Evolutionary conservation across 2,888 invertebrate genomes (phyloP).

Genomic region (Sphinx pinastri): DNA sequence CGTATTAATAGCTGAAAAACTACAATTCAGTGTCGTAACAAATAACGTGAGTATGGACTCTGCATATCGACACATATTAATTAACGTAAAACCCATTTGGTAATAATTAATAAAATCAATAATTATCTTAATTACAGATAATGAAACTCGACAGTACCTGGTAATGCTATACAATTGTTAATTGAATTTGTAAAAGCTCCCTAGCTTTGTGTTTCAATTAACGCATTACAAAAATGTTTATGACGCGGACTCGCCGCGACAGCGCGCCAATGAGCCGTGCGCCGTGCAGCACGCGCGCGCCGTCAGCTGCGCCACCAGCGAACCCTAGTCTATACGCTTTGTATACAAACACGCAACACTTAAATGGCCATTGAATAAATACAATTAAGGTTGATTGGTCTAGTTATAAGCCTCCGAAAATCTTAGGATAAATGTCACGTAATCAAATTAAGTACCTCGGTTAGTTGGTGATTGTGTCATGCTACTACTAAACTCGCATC

Average conservation of each 20-base stretch:
- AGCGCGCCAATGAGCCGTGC: background rate
- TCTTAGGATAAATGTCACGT: too few relatives aligned
- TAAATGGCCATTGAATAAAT: too few relatives aligned
- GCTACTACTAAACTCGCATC: background rate
- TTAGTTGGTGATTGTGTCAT: background rate
- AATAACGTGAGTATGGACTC: background rate
- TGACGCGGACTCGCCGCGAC: background rate
- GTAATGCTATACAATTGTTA: conserved; percentile 3
- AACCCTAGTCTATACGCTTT: too few relatives aligned
- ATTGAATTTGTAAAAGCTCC: conserved; percentile 6
- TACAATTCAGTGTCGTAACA: background rate
- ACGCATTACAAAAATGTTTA: background rate
- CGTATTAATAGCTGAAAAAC: too few relatives aligned
- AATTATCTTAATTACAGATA: conserved; percentile 12
- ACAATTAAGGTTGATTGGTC: too few relatives aligned
- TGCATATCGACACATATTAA: background rate
- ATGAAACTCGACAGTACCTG: conserved; percentile 1
- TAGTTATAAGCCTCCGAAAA: too few relatives aligned
- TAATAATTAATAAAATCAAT: conserved; percentile 21
- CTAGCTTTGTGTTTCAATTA: conserved; percentile 3
- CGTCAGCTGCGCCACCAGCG: too few relatives aligned
- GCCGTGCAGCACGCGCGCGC: too few relatives aligned
- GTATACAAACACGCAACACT: background rate
- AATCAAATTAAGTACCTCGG: too few relatives aligned
- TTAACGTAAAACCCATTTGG: conserved; percentile 10